Percentiles rank a stretch among this genome's conserved stretches.
Evolutionary conservation across 2,888 invertebrate genomes (phyloP).

Genomic region (Ametastegia equiseti): DNA sequence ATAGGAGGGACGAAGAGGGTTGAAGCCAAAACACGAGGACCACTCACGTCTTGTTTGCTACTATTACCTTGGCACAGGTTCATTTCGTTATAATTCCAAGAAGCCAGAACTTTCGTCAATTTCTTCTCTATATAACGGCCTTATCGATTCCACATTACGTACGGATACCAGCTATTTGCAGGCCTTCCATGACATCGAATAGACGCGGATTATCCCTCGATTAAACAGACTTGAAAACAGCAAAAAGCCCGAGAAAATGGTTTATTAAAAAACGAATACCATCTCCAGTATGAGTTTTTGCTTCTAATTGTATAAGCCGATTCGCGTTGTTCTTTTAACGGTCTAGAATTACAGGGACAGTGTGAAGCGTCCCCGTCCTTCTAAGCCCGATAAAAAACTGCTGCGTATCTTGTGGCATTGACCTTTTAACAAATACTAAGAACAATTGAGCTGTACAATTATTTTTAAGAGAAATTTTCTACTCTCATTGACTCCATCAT

Average conservation of each 20-base stretch:
- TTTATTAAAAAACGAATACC: slow-evolving; percentile 1
- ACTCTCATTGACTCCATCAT: too few species aligned
- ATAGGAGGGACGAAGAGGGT: slow-evolving; percentile 24
- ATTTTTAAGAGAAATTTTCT: too few species aligned
- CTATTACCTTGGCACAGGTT: neutral
- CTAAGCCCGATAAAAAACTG: neutral
- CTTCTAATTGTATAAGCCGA: neutral
- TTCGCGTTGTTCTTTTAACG: neutral
- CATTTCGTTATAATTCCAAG: neutral
- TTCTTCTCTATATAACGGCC: neutral
- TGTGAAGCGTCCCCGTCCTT: neutral
- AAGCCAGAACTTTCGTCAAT: neutral
- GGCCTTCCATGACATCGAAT: neutral
- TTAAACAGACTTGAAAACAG: neutral
- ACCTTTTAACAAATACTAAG: neutral
- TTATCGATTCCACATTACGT: neutral
- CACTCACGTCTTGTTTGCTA: slow-evolving; percentile 35
- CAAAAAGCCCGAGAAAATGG: neutral
- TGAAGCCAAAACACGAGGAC: slow-evolving; percentile 29
- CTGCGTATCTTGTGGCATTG: neutral
- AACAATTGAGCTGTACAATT: too few species aligned
- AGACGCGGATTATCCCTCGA: neutral
- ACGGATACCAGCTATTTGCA: neutral
- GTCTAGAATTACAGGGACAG: slow-evolving; percentile 16
- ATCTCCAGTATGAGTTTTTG: slow-evolving; percentile 19